phyloP scores from a whole-genome alignment of 2,888 invertebrate genomes.

The Drosophila kanekoi region DNA sequence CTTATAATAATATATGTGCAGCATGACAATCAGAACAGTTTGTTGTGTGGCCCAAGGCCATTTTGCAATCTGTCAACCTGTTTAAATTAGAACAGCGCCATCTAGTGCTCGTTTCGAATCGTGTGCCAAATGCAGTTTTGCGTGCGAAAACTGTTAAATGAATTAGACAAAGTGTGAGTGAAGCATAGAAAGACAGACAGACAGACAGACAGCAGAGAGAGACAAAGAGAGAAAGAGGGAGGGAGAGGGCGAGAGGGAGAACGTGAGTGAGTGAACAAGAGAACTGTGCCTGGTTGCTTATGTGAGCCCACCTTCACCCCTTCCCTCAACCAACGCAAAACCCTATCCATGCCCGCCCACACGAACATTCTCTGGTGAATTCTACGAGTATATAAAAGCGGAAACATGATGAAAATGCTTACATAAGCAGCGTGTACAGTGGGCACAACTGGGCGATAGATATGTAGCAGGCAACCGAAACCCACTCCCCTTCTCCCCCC shows the following conservation, averaged over 20 bases:
- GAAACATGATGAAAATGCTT: constrained; percentile 78
- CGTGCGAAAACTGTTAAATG: constrained; percentile 57
- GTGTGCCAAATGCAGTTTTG: constrained; percentile 54
- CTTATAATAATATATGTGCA: no score
- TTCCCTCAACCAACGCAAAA: neutral
- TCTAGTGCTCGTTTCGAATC: constrained; percentile 43
- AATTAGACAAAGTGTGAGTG: constrained; percentile 41
- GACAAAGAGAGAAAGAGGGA: neutral
- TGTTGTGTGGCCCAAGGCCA: constrained; percentile 2
- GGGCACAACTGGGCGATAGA: constrained; percentile 40
- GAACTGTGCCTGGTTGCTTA: constrained; percentile 20
- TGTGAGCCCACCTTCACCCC: constrained; percentile 19
- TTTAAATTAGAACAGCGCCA: constrained; percentile 37
- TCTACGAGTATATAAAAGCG: constrained; percentile 70
- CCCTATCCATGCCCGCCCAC: neutral
- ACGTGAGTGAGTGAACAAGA: neutral
- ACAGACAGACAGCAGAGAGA: constrained; percentile 2
- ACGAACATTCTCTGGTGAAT: constrained; percentile 35
- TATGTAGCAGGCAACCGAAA: constrained; percentile 40
- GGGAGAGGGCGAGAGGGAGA: neutral
- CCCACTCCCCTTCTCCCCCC: constrained; percentile 2
- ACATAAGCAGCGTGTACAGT: constrained; percentile 63
- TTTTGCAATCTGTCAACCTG: constrained; percentile 27
- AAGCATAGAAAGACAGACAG: constrained; percentile 17
- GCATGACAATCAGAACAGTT: neutral